These are phyloP conservation scores for Pseudocheirus occidentalis DNA, from an alignment of 2,797 vertebrate genomes.

Conservation along the genomic window DNA sequence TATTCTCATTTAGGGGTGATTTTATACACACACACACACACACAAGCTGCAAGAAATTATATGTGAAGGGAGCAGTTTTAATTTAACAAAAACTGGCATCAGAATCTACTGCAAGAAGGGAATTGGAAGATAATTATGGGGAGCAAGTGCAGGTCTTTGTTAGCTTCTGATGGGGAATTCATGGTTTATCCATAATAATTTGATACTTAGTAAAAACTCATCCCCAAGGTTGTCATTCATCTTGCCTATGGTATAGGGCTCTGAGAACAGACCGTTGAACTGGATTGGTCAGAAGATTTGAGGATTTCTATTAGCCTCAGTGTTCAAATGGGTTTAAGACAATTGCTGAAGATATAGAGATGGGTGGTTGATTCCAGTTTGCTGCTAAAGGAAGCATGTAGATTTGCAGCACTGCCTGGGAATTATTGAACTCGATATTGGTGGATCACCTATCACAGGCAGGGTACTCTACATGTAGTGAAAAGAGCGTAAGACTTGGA, in stretches of 20 bases:
- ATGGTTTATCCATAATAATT: constrained; percentile 41
- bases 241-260: neutral
- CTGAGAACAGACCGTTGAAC: neutral
- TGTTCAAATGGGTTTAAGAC: neutral
- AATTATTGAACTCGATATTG: neutral
- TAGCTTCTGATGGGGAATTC: constrained; percentile 65
- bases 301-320: neutral
- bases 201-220: constrained; percentile 27
- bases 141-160: constrained; percentile 52
- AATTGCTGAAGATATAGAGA: neutral
- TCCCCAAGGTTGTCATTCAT: constrained; percentile 61
- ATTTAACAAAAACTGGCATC: constrained; percentile 58
- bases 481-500: neutral
- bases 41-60: constrained; percentile 11
- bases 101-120: constrained; percentile 59
- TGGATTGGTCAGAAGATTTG: neutral
- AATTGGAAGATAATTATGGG: constrained; percentile 67
- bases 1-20: constrained; percentile 44
- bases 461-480: neutral
- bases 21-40: neutral
- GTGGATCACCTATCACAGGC: neutral
- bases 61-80: constrained; percentile 58
- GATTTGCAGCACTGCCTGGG: neutral
- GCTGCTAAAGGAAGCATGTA: neutral
- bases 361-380: neutral